Percentiles rank a stretch among this genome's conserved stretches.
Conservation (phyloP, 2,888 invertebrate species). For the Mystacides longicornis region DNA sequence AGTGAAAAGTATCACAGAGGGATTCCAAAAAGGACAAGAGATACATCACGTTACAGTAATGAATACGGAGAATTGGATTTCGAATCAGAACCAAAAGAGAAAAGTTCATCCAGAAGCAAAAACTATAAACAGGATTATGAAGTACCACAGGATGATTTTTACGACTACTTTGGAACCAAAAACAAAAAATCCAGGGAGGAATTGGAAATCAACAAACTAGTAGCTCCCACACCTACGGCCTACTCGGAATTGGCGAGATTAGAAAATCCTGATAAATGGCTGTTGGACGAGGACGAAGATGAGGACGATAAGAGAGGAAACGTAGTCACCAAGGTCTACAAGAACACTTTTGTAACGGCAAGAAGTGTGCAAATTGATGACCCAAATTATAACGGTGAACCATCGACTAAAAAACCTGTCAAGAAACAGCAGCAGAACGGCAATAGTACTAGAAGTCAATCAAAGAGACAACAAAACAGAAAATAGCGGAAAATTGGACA, state of each 20-base stretch:
- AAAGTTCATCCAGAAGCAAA: slow-evolving; percentile 19
- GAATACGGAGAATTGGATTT: slow-evolving; percentile 27
- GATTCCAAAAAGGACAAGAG: slow-evolving; percentile 14
- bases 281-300: slow-evolving; percentile 27
- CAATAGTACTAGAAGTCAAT: background rate
- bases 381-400: slow-evolving; percentile 28
- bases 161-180: slow-evolving; percentile 40
- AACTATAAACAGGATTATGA: background rate
- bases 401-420: background rate
- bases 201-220: slow-evolving; percentile 32
- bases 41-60: slow-evolving; percentile 13
- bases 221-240: slow-evolving; percentile 37
- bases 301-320: slow-evolving; percentile 36
- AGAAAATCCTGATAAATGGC: slow-evolving; percentile 27
- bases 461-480: background rate
- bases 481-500: background rate
- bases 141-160: slow-evolving; percentile 32
- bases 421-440: background rate
- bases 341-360: slow-evolving; percentile 38
- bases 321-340: slow-evolving; percentile 36
- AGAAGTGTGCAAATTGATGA: slow-evolving; percentile 38
- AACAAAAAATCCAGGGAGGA: slow-evolving; percentile 40
- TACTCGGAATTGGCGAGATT: slow-evolving; percentile 28
- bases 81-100: slow-evolving; percentile 26
- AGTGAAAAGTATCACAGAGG: slow-evolving; percentile 8